Evolutionary conservation across 2,797 vertebrate species (phyloP).

Genomic region (Emydoidea blandingii): DNA sequence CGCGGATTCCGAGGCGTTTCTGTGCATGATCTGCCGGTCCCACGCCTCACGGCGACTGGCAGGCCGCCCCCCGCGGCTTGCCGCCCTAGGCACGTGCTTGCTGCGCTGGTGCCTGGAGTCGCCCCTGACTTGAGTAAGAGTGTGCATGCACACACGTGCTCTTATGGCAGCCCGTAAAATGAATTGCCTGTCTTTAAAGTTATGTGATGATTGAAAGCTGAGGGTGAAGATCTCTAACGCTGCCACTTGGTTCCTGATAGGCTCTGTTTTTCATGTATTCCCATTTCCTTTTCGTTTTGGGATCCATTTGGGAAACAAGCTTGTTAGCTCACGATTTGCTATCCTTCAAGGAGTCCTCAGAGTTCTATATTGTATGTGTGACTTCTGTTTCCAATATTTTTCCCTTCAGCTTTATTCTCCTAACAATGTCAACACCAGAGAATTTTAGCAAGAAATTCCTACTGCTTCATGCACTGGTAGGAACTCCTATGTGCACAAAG

Average conservation of each 20-base stretch:
- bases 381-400: neutral
- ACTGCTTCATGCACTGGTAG: neutral
- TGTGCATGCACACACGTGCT: too few species aligned
- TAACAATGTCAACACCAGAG: neutral
- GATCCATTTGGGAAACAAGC: neutral
- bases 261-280: neutral
- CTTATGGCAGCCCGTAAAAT: neutral
- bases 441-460: neutral
- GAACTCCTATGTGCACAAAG: neutral
- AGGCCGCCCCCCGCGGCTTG: too few species aligned
- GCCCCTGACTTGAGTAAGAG: neutral
- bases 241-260: neutral
- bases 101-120: too few species aligned
- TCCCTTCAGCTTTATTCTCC: neutral
- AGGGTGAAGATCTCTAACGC: too few species aligned
- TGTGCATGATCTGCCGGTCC: too few species aligned
- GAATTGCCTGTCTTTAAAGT: neutral
- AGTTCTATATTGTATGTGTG: neutral
- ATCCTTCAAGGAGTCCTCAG: neutral
- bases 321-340: neutral
- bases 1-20: too few species aligned
- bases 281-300: neutral
- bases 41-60: too few species aligned
- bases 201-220: neutral
- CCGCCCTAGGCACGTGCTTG: too few species aligned